Evolutionary conservation across 2,888 invertebrate species (phyloP).

Genomic region (Synergus umbraculus): DNA sequence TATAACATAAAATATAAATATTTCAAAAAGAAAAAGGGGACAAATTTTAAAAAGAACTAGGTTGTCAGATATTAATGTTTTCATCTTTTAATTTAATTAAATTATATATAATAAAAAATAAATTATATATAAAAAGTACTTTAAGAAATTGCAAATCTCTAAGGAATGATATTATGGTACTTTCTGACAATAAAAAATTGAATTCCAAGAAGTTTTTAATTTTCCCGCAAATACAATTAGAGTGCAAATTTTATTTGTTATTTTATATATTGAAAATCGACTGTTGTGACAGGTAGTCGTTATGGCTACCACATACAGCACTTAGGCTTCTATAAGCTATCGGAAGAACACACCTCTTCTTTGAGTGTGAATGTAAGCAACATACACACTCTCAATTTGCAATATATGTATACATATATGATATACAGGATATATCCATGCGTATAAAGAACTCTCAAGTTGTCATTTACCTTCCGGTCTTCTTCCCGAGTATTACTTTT

Average conservation of each 20-base stretch:
- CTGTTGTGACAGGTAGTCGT: slow-evolving; percentile 67
- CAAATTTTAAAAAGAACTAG: too few species aligned
- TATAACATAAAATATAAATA: too few species aligned
- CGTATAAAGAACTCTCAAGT: slow-evolving; percentile 3
- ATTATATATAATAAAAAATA: too few species aligned
- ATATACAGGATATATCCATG: slow-evolving; percentile 8
- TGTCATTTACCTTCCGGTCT: slow-evolving; percentile 41
- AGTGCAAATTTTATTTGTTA: neutral
- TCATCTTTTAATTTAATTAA: too few species aligned
- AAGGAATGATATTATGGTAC: too few species aligned
- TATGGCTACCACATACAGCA: slow-evolving; percentile 64
- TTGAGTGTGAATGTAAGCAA: slow-evolving; percentile 18
- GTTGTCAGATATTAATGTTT: too few species aligned
- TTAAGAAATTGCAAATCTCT: too few species aligned
- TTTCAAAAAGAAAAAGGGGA: too few species aligned
- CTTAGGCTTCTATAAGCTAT: neutral
- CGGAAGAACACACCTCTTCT: slow-evolving; percentile 20
- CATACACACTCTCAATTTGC: neutral
- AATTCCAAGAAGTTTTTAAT: too few species aligned
- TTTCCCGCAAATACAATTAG: neutral
- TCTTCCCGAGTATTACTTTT: slow-evolving; percentile 22
- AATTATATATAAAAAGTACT: too few species aligned
- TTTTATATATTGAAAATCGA: slow-evolving; percentile 48
- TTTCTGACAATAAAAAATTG: too few species aligned
- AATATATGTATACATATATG: neutral